Conservation (phyloP, 2,113 vertebrate genomes). For the Gorsachius goisagi region DNA sequence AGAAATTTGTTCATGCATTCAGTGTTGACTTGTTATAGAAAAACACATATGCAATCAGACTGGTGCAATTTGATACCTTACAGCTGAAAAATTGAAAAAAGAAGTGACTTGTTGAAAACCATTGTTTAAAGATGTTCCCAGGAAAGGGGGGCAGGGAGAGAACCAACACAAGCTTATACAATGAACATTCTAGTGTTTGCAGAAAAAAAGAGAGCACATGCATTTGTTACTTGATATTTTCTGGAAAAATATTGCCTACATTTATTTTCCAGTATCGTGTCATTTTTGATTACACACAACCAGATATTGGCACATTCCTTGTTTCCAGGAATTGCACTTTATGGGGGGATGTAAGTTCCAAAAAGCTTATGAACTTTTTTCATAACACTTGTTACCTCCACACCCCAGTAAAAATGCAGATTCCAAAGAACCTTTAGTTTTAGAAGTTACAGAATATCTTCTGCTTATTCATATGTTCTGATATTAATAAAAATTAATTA, state of each 20-base stretch:
- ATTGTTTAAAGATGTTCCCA: constrained; percentile 52
- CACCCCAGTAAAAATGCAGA: background rate
- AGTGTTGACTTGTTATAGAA: constrained; percentile 31
- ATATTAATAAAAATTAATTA: background rate
- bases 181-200: background rate
- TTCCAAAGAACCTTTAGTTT: background rate
- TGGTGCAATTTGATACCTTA: constrained; percentile 29
- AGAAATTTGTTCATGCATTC: background rate
- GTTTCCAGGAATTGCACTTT: background rate
- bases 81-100: background rate
- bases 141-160: background rate
- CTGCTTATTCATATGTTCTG: background rate
- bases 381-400: background rate
- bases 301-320: background rate
- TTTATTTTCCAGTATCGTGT: background rate
- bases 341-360: background rate
- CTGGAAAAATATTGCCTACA: background rate
- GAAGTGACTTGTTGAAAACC: constrained; percentile 42
- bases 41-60: constrained; percentile 27
- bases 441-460: background rate
- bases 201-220: background rate
- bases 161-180: background rate
- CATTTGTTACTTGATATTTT: background rate
- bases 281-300: background rate
- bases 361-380: background rate